phyloP scores from a whole-genome alignment of 2,113 vertebrate species.

The Dasyurus viverrinus region DNA sequence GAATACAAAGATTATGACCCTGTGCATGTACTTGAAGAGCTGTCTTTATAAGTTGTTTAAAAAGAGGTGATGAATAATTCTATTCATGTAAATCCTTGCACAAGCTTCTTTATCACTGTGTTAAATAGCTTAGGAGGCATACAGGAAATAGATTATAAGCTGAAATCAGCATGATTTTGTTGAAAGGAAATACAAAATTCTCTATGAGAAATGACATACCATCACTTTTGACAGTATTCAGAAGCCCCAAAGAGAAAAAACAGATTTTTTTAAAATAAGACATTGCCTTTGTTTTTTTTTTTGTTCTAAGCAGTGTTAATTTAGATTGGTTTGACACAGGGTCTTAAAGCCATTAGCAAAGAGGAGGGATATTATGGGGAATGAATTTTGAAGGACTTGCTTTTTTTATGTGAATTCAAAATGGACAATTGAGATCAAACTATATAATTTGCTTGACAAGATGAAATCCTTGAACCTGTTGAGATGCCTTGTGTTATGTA shows the following conservation, averaged over 20 bases:
- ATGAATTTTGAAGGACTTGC: neutral
- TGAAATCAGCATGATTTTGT: constrained; percentile 33
- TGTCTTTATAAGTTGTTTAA: constrained; percentile 65
- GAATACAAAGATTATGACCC: constrained; percentile 58
- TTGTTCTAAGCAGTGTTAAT: constrained; percentile 9
- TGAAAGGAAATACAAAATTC: neutral
- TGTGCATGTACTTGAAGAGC: constrained; percentile 64
- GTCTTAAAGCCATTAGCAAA: constrained; percentile 5
- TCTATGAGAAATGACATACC: neutral
- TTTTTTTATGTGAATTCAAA: constrained; percentile 31
- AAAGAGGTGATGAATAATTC: constrained; percentile 52
- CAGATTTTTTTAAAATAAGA: constrained; percentile 10
- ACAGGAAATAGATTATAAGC: constrained; percentile 48
- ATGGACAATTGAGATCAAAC: neutral
- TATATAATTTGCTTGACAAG: neutral
- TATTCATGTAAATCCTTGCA: constrained; percentile 54
- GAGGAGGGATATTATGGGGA: neutral
- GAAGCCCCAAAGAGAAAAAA: constrained; percentile 20
- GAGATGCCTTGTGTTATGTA: neutral
- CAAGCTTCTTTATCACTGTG: constrained; percentile 30
- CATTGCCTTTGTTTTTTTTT: neutral
- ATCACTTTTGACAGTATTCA: neutral
- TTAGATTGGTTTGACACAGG: neutral
- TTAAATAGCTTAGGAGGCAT: constrained; percentile 32
- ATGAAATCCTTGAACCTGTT: neutral